Conservation (phyloP, 2,113 vertebrate species). For the Dicaeum eximium region DNA sequence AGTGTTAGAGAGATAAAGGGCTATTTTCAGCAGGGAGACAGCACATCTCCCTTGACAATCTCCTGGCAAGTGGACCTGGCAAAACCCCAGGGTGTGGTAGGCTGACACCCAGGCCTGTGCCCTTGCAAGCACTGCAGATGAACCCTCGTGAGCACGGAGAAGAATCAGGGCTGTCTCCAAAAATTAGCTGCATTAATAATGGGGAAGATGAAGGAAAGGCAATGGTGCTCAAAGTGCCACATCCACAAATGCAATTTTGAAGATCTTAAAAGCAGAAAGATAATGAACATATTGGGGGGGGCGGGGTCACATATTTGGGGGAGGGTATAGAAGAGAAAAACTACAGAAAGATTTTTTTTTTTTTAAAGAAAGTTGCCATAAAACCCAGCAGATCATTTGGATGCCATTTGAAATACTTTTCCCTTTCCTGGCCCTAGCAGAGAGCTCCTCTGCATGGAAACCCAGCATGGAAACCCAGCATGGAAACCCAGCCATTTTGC, state of each 20-base stretch:
- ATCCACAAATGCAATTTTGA: not conserved
- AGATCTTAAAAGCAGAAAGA: not conserved
- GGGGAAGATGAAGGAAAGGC: not conserved
- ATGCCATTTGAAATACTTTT: not conserved
- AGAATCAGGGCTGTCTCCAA: not conserved
- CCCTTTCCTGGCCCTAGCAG: no score
- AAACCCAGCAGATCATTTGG: not conserved
- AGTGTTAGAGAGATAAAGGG: not conserved
- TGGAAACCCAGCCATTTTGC: not conserved
- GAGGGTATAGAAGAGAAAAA: not conserved
- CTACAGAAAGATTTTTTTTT: not conserved
- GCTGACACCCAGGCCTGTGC: not conserved
- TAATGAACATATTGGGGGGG: not conserved
- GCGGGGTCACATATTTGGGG: not conserved
- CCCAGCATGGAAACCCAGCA: not conserved
- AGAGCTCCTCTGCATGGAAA: not conserved
- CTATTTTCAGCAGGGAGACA: not conserved
- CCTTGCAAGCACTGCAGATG: not conserved
- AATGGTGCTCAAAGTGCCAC: not conserved
- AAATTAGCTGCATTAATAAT: not conserved
- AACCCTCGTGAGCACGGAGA: not conserved
- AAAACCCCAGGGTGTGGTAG: not conserved
- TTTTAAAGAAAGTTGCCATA: not conserved
- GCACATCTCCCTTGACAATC: not conserved
- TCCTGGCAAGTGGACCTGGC: not conserved